Base-by-base conservation (phyloP, 2,888 invertebrate genomes). In the Oligia latruncula region DNA sequence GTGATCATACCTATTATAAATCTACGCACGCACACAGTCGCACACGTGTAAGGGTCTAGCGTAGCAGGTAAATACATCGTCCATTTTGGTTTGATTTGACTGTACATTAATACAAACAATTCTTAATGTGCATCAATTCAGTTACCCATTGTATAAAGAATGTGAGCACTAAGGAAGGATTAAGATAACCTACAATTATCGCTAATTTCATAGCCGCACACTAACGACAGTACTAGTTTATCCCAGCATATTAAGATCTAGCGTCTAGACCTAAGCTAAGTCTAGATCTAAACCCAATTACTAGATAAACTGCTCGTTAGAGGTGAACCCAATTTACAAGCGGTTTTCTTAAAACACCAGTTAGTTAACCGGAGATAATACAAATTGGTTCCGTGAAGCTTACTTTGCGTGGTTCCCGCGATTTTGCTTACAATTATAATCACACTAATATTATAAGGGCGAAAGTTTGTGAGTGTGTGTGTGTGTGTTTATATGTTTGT, bases 211-310 rank as follows among this genome's bases (percentile, higher is more conserved):
- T 55, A 62, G 88, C 86, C 81, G 0, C 73, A 65, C 78, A 84
- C 82, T 79, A 81, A 87, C 84, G 82, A 85, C 77, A 85, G 43
- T 67, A 67, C 75, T 58, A 78, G 84, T 79, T 40, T 83, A 87
- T 84, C 87, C 78, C 52, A n/a, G 74, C 74, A 66, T 86, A 77
- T 85, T 83, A 88, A 76, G 75, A 55, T 71, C 80, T 74, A 68
- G 67, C 68, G 55, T 77, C 78, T 83, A 84, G 82, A 74, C 70
- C 68, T 82, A 35, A 77, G 64, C 75, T 76, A 62, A 71, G 71
- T 71, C 79, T 86, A 81, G 71, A 86, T 82, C 80, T 80, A 73
- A 82, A 79, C 80, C 72, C 68, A 78, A 88, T 88, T 86, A 89
- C 80, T 46, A 67, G 52, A 79, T 88, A 81, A 88, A 75, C 82